phyloP scores from a whole-genome alignment of 1,140 invertebrate species.

The Polypedilum vanderplanki region DNA sequence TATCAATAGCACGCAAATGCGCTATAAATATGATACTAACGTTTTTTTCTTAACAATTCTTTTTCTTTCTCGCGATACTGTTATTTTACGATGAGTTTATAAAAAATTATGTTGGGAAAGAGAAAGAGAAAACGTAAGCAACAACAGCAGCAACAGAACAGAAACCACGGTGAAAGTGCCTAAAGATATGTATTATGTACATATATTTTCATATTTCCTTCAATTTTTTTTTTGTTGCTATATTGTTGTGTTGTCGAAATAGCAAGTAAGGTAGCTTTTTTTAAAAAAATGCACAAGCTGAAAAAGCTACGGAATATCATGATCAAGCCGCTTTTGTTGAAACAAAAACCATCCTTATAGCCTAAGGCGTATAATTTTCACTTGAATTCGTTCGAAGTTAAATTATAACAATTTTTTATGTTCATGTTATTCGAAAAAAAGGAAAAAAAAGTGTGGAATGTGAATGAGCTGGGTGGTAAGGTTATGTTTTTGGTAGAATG shows the following conservation, averaged over 20 bases:
- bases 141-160: not conserved
- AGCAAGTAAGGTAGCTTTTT: too few species aligned
- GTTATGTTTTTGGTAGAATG: not conserved
- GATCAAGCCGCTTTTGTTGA: not conserved
- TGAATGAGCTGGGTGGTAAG: not conserved
- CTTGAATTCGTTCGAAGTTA: slow-evolving; percentile 17
- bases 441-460: not conserved
- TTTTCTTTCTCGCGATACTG: not conserved
- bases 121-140: not conserved
- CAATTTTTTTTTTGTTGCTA: not conserved
- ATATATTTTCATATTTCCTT: not conserved
- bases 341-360: not conserved
- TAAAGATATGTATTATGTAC: slow-evolving; percentile 6
- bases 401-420: slow-evolving; percentile 5
- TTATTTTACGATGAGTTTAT: slow-evolving; percentile 13
- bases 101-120: not conserved
- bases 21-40: too few species aligned
- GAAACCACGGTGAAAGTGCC: not conserved
- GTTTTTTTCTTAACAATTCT: too few species aligned
- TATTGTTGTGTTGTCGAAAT: too few species aligned
- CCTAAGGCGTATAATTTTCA: slow-evolving; percentile 5
- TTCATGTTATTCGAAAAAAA: not conserved
- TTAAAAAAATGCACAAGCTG: not conserved
- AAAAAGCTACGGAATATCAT: not conserved
- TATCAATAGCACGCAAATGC: too few species aligned